Evolutionary conservation across 2,888 invertebrate species (phyloP).

Genomic region (Drosophila anomelani): DNA sequence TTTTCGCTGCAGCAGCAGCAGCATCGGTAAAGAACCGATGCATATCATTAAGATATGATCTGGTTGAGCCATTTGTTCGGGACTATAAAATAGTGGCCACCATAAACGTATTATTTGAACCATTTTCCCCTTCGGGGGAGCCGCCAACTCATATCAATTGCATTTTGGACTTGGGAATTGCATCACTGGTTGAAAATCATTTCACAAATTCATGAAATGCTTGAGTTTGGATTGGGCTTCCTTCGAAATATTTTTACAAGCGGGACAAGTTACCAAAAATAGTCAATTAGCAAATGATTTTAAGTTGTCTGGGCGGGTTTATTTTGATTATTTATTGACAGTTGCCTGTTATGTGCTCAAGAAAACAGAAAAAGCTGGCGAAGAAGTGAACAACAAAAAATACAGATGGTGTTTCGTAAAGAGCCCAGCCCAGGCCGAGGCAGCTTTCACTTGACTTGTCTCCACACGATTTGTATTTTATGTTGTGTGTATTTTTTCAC

Average conservation of each 20-base stretch:
- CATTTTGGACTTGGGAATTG: conserved; percentile 49
- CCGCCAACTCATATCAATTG: conserved; percentile 32
- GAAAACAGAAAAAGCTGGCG: conserved; percentile 26
- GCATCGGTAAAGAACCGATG: conserved; percentile 1
- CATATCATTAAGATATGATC: conserved; percentile 28
- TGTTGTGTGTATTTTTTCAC: conserved; percentile 17
- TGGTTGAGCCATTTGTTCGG: conserved; percentile 15
- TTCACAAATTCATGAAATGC: conserved; percentile 74
- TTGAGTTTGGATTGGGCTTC: conserved; percentile 35
- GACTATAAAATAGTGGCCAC: conserved; percentile 11
- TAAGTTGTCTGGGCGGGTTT: conserved; percentile 51
- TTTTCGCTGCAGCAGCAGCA: conserved; percentile 4
- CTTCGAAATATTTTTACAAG: conserved; percentile 66
- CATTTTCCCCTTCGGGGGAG: conserved; percentile 8
- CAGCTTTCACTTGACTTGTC: conserved; percentile 64
- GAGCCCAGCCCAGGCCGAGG: conserved; percentile 28
- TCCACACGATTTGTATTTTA: conserved; percentile 38
- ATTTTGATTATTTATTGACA: conserved; percentile 80
- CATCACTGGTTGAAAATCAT: conserved; percentile 62
- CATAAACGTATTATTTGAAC: conserved; percentile 7
- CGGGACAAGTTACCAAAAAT: conserved; percentile 70
- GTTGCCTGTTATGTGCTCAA: conserved; percentile 71
- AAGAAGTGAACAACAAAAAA: conserved; percentile 19
- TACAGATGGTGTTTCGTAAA: conserved; percentile 65
- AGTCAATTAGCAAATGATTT: conserved; percentile 66